Base-by-base conservation (phyloP, 2,113 vertebrate species). In the Hippopotamus amphibius region DNA sequence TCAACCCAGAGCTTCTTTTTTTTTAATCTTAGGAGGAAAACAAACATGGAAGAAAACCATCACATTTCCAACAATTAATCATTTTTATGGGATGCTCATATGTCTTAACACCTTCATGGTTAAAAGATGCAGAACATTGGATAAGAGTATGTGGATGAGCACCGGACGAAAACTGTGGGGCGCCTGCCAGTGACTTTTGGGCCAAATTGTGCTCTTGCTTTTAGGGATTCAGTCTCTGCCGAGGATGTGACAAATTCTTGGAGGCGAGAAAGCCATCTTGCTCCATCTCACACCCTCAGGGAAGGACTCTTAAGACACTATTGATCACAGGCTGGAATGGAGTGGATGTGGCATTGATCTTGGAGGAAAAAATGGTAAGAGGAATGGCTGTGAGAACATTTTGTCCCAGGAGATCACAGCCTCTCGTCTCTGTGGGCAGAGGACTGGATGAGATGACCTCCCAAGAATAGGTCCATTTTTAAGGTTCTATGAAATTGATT, bases 91-190 rank as follows among this genome's bases (percentile, higher is more conserved):
- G 0, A 16, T 97, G 94, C 83, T 98, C 97, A 72, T 50, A 89
- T 81, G 84, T 97, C 96, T 97, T 96, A 97, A 96, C 80, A 94
- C 81, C 92, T 97, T 96, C 96, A 21, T 0, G 88, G 96, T 74
- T 97, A 97, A 97, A 96, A 97, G 97, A 96, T 61, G 83, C 89
- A 98, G 98, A 90, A 88, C 76, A 59, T 4, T 80, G 81, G 72
- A 97, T 98, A 96, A 95, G 96, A 98, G 87, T 95, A 97, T 97
- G 93, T 97, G 84, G 84, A 48, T 96, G 80, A 68, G 88, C 61
- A 46, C 82, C 91, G 82, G 92, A 90, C 81, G 92, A 93, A 97
- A 89, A 97, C 93, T 81, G 80, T 71, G 84, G 89, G 95, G 50
- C 55, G 97, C 93, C 96, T 97, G 98, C 96, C 97, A 98, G 90